A percentile compares a stretch with the other conserved stretches of the same genome.
These are phyloP conservation scores for Acrobasis consociella DNA, from an alignment of 2,888 invertebrate genomes.

Conservation along the genomic window DNA sequence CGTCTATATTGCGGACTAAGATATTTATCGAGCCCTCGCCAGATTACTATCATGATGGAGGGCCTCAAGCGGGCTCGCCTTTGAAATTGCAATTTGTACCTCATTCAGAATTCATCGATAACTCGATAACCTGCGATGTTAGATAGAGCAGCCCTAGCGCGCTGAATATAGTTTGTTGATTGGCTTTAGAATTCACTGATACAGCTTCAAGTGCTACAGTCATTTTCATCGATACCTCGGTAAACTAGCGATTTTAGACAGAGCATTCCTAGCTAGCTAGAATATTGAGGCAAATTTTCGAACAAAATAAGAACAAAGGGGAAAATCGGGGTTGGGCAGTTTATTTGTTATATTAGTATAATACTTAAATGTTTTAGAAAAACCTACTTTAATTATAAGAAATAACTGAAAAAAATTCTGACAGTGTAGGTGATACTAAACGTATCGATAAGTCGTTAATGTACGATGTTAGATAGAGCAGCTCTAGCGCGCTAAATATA, in stretches of 20 bases:
- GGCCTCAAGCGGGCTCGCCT: not conserved
- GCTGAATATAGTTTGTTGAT: slow-evolving; percentile 60
- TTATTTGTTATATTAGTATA: too few relatives aligned
- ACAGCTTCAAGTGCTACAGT: slow-evolving; percentile 33
- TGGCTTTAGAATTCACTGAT: slow-evolving; percentile 57
- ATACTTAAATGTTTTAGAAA: too few relatives aligned
- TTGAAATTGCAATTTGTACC: not conserved
- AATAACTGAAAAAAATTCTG: too few relatives aligned
- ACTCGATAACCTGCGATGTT: slow-evolving; percentile 11
- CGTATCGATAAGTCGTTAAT: slow-evolving; percentile 34
- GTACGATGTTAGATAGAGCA: slow-evolving; percentile 27
- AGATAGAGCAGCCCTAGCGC: slow-evolving; percentile 39
- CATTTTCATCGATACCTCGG: too few relatives aligned
- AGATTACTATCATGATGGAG: slow-evolving; percentile 13
- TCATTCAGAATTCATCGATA: slow-evolving; percentile 19
- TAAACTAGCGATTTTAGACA: too few relatives aligned
- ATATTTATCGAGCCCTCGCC: not conserved
- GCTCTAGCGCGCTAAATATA: slow-evolving; percentile 57
- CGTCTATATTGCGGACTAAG: too few relatives aligned
- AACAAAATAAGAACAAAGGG: too few relatives aligned
- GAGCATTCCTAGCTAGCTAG: too few relatives aligned
- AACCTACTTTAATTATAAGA: too few relatives aligned
- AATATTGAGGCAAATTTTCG: too few relatives aligned
- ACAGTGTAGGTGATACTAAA: not conserved
- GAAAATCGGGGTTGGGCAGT: too few relatives aligned